phyloP scores from a whole-genome alignment of 2,888 invertebrate species.

The Sarcophaga carnaria region DNA sequence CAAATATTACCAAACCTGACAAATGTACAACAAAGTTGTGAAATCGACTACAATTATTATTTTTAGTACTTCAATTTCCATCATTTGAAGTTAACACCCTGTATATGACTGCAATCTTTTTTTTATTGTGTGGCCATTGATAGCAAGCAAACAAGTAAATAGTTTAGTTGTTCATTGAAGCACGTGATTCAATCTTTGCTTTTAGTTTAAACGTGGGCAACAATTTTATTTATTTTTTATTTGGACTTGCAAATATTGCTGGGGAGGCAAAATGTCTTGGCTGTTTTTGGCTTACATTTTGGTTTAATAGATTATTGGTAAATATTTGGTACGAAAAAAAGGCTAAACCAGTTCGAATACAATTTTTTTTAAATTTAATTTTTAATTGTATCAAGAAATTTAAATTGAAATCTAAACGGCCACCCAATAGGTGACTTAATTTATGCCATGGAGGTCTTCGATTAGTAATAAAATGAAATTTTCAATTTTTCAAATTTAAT shows the following conservation, averaged over 20 bases:
- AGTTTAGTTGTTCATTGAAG: slow-evolving; percentile 63
- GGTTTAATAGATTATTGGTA: slow-evolving; percentile 18
- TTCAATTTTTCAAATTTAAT: not conserved
- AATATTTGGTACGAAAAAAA: not conserved
- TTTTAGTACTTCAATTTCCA: not conserved
- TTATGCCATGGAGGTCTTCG: slow-evolving; percentile 24
- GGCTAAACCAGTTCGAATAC: not conserved
- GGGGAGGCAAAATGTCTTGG: slow-evolving; percentile 28
- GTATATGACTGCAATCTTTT: not conserved
- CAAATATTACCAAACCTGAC: too few species aligned
- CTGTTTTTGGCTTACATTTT: slow-evolving; percentile 17
- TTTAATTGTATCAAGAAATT: not conserved
- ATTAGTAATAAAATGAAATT: slow-evolving; percentile 14
- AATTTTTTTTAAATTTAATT: too few species aligned
- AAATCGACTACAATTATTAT: too few species aligned
- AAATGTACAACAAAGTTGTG: too few species aligned
- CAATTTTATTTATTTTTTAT: slow-evolving; percentile 21
- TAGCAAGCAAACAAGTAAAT: slow-evolving; percentile 53
- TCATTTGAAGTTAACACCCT: not conserved
- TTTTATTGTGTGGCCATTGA: slow-evolving; percentile 13
- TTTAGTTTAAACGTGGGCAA: slow-evolving; percentile 55
- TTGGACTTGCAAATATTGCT: slow-evolving; percentile 34
- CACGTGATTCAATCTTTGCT: slow-evolving; percentile 66
- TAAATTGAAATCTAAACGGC: slow-evolving; percentile 12
- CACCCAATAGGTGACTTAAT: slow-evolving; percentile 19